A percentile compares a stretch with the other conserved stretches of the same genome.
Evolutionary conservation across 2,113 vertebrate species (phyloP).

Genomic region (Macquaria australasica): DNA sequence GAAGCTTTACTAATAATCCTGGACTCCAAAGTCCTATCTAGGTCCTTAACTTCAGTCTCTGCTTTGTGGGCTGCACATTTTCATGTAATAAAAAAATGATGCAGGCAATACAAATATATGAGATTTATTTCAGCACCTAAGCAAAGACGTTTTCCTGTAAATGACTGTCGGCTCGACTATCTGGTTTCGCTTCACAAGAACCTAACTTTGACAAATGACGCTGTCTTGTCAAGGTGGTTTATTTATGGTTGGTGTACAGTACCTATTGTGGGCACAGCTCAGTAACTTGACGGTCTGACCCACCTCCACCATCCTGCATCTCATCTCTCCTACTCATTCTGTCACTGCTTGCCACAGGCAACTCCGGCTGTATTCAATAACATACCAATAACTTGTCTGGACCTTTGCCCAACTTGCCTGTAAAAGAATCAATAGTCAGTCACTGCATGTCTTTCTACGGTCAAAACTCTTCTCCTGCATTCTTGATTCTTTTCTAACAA

Average conservation of each 20-base stretch:
- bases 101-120: not conserved
- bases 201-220: constrained; percentile 70
- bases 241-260: constrained; percentile 60
- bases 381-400: constrained; percentile 5
- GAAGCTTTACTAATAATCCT: constrained; percentile 64
- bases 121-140: constrained; percentile 42
- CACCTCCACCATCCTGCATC: constrained; percentile 50
- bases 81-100: not conserved
- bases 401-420: constrained; percentile 35
- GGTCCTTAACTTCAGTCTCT: constrained; percentile 8
- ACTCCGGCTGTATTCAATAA: constrained; percentile 25
- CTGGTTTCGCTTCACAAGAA: constrained; percentile 44
- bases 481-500: not conserved
- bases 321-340: constrained; percentile 32
- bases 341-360: constrained; percentile 17
- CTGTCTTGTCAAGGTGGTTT: constrained; percentile 67
- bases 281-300: constrained; percentile 55
- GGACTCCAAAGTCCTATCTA: constrained; percentile 25
- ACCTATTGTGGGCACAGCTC: constrained; percentile 51
- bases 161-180: constrained; percentile 37
- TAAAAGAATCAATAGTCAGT: not conserved
- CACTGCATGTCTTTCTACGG: not conserved
- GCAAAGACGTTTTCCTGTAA: constrained; percentile 53
- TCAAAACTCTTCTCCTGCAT: not conserved
- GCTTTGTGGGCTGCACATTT: constrained; percentile 4